Conservation (phyloP, 2,888 invertebrate genomes). For the Heliconius sara region DNA sequence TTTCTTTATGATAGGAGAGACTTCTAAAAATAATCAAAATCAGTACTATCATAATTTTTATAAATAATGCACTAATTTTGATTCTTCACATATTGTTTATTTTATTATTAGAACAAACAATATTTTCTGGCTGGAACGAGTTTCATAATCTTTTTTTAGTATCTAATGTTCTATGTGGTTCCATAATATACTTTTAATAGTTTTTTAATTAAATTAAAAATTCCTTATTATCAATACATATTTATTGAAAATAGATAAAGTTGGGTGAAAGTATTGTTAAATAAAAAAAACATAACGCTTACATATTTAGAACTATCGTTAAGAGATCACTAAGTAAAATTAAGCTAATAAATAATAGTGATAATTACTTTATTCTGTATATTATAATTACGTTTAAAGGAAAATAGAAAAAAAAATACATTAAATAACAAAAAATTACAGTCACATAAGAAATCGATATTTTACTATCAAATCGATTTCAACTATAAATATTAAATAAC, state of each 20-base stretch:
- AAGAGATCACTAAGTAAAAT: slow-evolving; percentile 21
- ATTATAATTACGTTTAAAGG: not conserved
- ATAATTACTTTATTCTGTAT: not conserved
- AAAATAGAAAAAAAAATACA: not conserved
- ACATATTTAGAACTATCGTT: slow-evolving; percentile 14
- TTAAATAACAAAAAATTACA: not conserved
- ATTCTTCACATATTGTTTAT: too few relatives aligned
- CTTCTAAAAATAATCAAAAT: too few relatives aligned
- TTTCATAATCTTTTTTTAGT: too few relatives aligned
- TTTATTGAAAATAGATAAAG: slow-evolving; percentile 20
- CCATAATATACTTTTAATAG: too few relatives aligned
- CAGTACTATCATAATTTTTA: too few relatives aligned
- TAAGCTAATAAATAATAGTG: slow-evolving; percentile 21
- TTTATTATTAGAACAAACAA: too few relatives aligned
- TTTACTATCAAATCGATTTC: not conserved
- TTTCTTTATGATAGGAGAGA: too few relatives aligned
- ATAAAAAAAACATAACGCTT: slow-evolving; percentile 16
- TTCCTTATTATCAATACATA: not conserved
- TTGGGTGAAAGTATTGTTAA: slow-evolving; percentile 4
- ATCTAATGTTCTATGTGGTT: too few relatives aligned
- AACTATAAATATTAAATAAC: not conserved
- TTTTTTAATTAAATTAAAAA: not conserved
- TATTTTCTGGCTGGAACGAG: too few relatives aligned
- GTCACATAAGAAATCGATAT: not conserved
- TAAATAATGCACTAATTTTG: too few relatives aligned